These are phyloP conservation scores for Seriola quinqueradiata DNA, from an alignment of 2,113 vertebrate genomes.

Conservation along the genomic window DNA sequence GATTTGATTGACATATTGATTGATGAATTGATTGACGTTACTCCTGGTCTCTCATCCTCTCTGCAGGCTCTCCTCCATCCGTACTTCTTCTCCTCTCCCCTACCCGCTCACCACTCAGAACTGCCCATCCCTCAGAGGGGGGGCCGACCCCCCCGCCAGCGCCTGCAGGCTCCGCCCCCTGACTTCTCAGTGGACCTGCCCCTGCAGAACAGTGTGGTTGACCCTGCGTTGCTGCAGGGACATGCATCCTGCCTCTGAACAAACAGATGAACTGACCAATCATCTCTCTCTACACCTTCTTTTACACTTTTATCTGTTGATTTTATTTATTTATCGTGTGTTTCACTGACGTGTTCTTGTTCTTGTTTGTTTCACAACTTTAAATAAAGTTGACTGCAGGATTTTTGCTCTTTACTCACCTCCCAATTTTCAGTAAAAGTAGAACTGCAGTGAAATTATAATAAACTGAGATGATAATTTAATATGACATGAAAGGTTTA, in stretches of 20 bases:
- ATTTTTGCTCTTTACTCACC: too few relatives aligned
- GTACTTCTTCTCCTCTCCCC: conserved; percentile 90
- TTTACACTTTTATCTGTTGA: neutral
- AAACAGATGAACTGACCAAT: neutral
- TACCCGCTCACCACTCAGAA: conserved; percentile 92
- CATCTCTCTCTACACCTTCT: neutral
- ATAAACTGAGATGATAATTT: too few relatives aligned
- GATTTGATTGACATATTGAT: too few relatives aligned
- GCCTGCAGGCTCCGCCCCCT: conserved; percentile 80
- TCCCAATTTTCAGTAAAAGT: too few relatives aligned
- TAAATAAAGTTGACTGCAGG: too few relatives aligned
- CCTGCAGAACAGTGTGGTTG: conserved; percentile 85
- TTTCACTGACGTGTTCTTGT: too few relatives aligned
- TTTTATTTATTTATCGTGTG: neutral
- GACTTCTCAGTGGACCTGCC: conserved; percentile 89
- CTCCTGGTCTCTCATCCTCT: neutral
- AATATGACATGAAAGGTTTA: too few relatives aligned
- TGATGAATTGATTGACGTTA: neutral
- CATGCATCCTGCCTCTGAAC: conserved; percentile 71
- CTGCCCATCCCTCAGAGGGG: conserved; percentile 89
- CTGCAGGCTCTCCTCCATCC: conserved; percentile 90
- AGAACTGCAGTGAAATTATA: too few relatives aligned
- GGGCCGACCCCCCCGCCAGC: conserved; percentile 80
- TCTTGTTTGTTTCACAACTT: neutral
- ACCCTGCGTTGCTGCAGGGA: conserved; percentile 80